Evolutionary conservation across 1,140 invertebrate genomes (phyloP).

Genomic region (Megalopta genalis): DNA sequence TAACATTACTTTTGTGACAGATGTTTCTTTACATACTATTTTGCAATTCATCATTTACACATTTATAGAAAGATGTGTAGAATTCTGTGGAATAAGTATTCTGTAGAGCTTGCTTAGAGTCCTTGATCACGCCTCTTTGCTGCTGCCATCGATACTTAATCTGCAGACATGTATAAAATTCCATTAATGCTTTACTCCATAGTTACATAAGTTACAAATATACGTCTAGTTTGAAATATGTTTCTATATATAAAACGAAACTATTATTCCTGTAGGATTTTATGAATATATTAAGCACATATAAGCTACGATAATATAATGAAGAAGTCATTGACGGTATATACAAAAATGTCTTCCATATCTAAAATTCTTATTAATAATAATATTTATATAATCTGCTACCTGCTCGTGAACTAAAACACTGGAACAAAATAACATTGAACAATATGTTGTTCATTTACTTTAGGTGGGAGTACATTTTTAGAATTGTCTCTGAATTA

Average conservation of each 20-base stretch:
- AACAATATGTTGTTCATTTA: not conserved
- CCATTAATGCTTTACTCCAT: not conserved
- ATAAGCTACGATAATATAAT: not conserved
- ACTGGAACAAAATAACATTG: not conserved
- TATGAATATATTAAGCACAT: no score
- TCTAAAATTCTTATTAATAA: not conserved
- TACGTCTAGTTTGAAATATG: no score
- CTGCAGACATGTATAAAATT: constrained; percentile 18
- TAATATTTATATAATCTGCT: not conserved
- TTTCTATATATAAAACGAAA: no score
- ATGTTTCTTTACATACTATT: constrained; percentile 17
- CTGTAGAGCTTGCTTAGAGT: constrained; percentile 63
- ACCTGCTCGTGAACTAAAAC: not conserved
- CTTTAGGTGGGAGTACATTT: not conserved
- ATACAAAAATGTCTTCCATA: not conserved
- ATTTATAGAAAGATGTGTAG: constrained; percentile 1
- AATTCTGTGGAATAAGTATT: constrained; percentile 31
- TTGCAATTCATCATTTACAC: not conserved
- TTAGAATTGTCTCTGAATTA: not conserved
- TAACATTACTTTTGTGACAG: not conserved
- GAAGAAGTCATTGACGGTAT: not conserved
- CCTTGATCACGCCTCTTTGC: constrained; percentile 75
- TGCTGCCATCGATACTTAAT: constrained; percentile 43
- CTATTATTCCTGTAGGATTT: no score
- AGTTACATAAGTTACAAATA: no score